Percentiles rank a stretch among this genome's conserved stretches.
Evolutionary conservation across 2,113 vertebrate species (phyloP).

Genomic region (Ia io): DNA sequence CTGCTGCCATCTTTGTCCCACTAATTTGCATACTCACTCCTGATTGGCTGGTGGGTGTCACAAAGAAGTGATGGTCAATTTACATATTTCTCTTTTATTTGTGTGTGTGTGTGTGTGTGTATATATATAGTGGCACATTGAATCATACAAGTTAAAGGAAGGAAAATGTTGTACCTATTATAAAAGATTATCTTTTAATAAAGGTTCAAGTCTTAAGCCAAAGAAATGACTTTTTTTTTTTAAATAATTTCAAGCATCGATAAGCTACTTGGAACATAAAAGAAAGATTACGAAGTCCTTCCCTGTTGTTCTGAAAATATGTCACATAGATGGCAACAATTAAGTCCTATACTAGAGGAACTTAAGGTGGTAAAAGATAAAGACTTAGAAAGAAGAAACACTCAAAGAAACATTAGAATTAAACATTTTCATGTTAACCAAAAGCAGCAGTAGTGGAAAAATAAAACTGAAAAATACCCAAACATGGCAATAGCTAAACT

Average conservation of each 20-base stretch:
- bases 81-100: too few relatives aligned
- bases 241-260: neutral
- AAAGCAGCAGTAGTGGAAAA: neutral
- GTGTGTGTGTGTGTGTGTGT: neutral
- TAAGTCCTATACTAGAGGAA: neutral
- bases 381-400: neutral
- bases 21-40: too few relatives aligned
- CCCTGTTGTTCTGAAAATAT: neutral
- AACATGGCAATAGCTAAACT: neutral
- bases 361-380: neutral
- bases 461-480: neutral
- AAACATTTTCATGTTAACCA: neutral
- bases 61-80: too few relatives aligned
- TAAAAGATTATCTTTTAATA: slow-evolving; percentile 28
- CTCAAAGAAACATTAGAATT: neutral
- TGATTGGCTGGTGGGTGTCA: too few relatives aligned
- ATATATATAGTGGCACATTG: too few relatives aligned
- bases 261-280: slow-evolving; percentile 16
- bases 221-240: neutral
- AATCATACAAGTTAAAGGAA: too few relatives aligned
- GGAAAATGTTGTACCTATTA: neutral
- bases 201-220: neutral
- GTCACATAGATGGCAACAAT: neutral
- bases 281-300: neutral
- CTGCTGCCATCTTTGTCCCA: too few relatives aligned